Evolutionary conservation across 1,140 invertebrate species (phyloP).

Genomic region (Latrodectus geometricus): DNA sequence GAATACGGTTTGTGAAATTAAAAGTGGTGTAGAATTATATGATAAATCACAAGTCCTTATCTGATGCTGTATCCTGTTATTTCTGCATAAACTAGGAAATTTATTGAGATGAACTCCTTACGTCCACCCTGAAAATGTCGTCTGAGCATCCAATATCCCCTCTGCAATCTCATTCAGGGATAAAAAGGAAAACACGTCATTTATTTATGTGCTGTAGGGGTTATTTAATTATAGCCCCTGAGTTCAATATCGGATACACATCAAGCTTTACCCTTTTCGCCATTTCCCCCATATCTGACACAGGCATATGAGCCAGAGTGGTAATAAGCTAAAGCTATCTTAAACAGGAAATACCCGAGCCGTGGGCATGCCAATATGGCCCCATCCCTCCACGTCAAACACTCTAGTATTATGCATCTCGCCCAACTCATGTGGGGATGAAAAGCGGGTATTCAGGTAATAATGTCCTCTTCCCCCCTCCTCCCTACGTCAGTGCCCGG

Average conservation of each 20-base stretch:
- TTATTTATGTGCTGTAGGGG: conserved; percentile 15
- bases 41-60: too few relatives aligned
- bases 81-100: too few relatives aligned
- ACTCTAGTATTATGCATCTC: not conserved
- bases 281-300: conserved; percentile 4
- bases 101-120: too few relatives aligned
- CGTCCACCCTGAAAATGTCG: not conserved
- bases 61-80: too few relatives aligned
- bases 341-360: conserved; percentile 46
- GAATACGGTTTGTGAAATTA: too few relatives aligned
- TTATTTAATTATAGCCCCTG: conserved; percentile 49
- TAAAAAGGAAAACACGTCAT: not conserved
- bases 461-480: conserved; percentile 23
- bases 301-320: not conserved
- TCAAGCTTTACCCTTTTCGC: not conserved
- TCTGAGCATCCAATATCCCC: not conserved
- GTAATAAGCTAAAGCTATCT: conserved; percentile 49
- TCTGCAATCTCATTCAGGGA: not conserved
- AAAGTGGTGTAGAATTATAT: too few relatives aligned
- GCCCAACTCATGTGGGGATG: conserved; percentile 51
- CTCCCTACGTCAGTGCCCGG: conserved; percentile 43
- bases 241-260: conserved; percentile 42
- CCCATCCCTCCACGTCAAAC: conserved; percentile 11
- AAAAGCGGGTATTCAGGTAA: conserved; percentile 47
- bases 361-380: conserved; percentile 49